phyloP scores from a whole-genome alignment of 2,113 vertebrate species.

The Crotalus tigris region DNA sequence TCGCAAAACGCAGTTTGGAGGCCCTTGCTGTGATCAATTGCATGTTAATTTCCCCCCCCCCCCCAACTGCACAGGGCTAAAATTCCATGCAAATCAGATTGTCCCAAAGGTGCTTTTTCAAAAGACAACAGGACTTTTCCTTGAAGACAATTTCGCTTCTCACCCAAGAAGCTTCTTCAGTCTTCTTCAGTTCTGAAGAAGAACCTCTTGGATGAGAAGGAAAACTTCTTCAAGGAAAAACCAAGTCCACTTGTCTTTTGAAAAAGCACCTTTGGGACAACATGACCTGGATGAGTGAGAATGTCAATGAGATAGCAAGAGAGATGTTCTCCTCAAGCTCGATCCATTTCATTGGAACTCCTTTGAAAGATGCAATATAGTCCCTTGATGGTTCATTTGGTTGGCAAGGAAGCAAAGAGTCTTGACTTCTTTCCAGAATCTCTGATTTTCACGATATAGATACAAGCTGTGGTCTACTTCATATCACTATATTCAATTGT shows the following conservation, averaged over 20 bases:
- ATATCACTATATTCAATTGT: background rate
- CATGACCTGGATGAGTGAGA: too few relatives aligned
- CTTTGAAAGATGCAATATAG: constrained; percentile 10
- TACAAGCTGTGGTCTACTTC: background rate
- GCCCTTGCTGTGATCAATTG: too few relatives aligned
- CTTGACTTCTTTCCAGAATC: background rate
- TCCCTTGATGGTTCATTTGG: background rate
- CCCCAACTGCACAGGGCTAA: constrained; percentile 41
- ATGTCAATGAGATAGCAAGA: constrained; percentile 33
- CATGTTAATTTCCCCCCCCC: background rate
- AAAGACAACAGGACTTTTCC: too few relatives aligned
- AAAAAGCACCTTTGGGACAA: too few relatives aligned
- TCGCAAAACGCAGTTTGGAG: too few relatives aligned
- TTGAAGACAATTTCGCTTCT: too few relatives aligned
- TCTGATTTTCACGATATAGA: background rate
- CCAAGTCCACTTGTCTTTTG: too few relatives aligned
- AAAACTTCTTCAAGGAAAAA: too few relatives aligned
- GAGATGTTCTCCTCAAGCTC: background rate
- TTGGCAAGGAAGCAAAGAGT: constrained; percentile 2
- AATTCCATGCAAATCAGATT: background rate
- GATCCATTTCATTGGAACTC: constrained; percentile 3
- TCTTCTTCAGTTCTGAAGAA: too few relatives aligned
- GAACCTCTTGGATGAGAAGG: too few relatives aligned
- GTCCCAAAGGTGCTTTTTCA: too few relatives aligned
- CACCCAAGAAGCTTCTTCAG: too few relatives aligned